These are phyloP conservation scores for Cettia cetti DNA, from an alignment of 2,113 vertebrate species.

Conservation along the genomic window DNA sequence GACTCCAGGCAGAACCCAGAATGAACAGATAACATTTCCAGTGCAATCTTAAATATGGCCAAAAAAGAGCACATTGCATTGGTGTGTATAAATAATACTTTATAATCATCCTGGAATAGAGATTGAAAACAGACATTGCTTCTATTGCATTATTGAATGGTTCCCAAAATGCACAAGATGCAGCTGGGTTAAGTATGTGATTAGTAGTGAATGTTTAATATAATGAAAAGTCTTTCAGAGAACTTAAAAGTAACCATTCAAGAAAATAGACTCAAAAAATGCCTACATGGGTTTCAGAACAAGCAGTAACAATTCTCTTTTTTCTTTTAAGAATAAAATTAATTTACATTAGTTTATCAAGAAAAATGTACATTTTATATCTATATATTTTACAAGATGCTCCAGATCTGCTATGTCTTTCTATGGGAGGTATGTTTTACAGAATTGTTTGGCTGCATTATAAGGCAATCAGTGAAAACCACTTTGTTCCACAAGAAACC, in stretches of 20 bases:
- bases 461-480: slow-evolving; percentile 80
- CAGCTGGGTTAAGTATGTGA: not conserved
- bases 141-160: not conserved
- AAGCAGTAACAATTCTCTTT: not conserved
- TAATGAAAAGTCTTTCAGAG: not conserved
- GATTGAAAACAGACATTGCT: not conserved
- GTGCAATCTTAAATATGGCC: not conserved
- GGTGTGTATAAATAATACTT: not conserved
- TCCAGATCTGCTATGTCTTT: slow-evolving; percentile 39
- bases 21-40: not conserved
- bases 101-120: not conserved
- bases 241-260: slow-evolving; percentile 6
- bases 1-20: not conserved
- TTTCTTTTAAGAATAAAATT: slow-evolving; percentile 54
- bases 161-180: not conserved
- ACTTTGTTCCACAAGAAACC: slow-evolving; percentile 21
- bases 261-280: not conserved
- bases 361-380: slow-evolving; percentile 42
- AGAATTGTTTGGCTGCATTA: slow-evolving; percentile 74
- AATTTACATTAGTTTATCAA: slow-evolving; percentile 53
- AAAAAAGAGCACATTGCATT: not conserved
- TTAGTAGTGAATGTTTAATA: not conserved
- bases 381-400: slow-evolving; percentile 53
- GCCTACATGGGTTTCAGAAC: not conserved
- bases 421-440: slow-evolving; percentile 63